A percentile compares a stretch with the other conserved stretches of the same genome.
These are phyloP conservation scores for Campoletis raptor DNA, from an alignment of 2,888 invertebrate species.

Conservation along the genomic window DNA sequence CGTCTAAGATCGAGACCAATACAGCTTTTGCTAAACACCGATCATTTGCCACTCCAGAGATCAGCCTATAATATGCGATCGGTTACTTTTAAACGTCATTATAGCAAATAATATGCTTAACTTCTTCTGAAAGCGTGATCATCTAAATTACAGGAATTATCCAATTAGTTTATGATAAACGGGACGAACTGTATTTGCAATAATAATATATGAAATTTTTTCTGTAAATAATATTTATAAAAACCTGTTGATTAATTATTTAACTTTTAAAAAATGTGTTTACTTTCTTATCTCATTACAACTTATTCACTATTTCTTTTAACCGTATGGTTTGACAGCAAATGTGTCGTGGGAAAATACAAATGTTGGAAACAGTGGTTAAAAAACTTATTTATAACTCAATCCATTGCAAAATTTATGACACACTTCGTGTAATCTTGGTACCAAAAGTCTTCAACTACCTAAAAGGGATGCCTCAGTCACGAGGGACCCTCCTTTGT, in stretches of 20 bases:
- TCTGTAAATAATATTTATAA: not conserved
- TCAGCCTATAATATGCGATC: constrained; percentile 14
- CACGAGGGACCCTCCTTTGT: not conserved
- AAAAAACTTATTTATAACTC: not conserved
- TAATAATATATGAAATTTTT: not conserved
- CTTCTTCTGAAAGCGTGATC: constrained; percentile 10
- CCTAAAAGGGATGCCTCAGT: not conserved
- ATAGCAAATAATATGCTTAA: constrained; percentile 34
- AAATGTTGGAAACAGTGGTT: not conserved
- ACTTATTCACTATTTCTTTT: not conserved
- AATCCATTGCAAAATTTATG: not conserved
- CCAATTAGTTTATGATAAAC: constrained; percentile 37
- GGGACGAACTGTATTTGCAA: not conserved
- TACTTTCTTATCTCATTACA: not conserved
- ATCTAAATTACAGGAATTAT: constrained; percentile 53
- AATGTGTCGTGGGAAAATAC: not conserved
- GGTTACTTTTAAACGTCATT: constrained; percentile 27
- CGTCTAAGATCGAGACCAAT: constrained; percentile 13
- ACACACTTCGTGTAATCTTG: not conserved
- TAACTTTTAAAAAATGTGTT: not conserved
- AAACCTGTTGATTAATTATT: not conserved
- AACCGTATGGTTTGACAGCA: not conserved
- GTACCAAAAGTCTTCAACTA: not conserved
- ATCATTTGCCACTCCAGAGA: constrained; percentile 27
- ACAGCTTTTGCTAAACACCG: constrained; percentile 37